These are phyloP conservation scores for Pitta sordida DNA, from an alignment of 2,113 vertebrate genomes.

Conservation along the genomic window DNA sequence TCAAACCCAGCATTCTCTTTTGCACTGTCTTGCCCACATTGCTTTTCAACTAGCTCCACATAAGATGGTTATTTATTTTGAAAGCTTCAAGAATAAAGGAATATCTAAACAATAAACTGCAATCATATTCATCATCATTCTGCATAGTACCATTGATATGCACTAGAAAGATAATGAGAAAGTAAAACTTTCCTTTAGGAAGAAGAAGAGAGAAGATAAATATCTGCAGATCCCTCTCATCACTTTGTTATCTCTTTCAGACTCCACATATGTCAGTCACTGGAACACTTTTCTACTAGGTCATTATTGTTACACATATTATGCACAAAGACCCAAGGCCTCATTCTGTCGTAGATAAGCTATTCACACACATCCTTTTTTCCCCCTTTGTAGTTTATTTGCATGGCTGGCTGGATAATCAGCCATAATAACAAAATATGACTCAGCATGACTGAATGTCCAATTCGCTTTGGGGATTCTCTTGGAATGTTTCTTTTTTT, in stretches of 20 bases:
- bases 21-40: neutral
- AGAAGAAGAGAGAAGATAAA: conserved; percentile 18
- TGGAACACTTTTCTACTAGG: conserved; percentile 16
- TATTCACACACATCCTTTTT: neutral
- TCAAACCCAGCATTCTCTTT: neutral
- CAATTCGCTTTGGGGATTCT: neutral
- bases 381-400: neutral
- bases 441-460: conserved; percentile 40
- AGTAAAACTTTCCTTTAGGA: conserved; percentile 5
- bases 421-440: conserved; percentile 43
- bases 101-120: conserved; percentile 36
- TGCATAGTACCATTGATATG: neutral
- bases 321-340: conserved; percentile 25
- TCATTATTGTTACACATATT: conserved; percentile 2
- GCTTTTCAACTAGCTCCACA: neutral
- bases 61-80: neutral
- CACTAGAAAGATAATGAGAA: neutral
- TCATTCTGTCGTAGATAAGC: conserved; percentile 43
- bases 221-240: neutral
- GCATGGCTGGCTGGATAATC: conserved; percentile 32
- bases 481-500: neutral
- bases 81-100: conserved; percentile 1
- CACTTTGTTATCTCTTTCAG: conserved; percentile 20
- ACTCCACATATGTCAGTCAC: conserved; percentile 8
- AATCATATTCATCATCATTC: neutral